A percentile compares a stretch with the other conserved stretches of the same genome.
These are phyloP conservation scores for Takifugu flavidus DNA, from an alignment of 2,113 vertebrate species.

Conservation along the genomic window DNA sequence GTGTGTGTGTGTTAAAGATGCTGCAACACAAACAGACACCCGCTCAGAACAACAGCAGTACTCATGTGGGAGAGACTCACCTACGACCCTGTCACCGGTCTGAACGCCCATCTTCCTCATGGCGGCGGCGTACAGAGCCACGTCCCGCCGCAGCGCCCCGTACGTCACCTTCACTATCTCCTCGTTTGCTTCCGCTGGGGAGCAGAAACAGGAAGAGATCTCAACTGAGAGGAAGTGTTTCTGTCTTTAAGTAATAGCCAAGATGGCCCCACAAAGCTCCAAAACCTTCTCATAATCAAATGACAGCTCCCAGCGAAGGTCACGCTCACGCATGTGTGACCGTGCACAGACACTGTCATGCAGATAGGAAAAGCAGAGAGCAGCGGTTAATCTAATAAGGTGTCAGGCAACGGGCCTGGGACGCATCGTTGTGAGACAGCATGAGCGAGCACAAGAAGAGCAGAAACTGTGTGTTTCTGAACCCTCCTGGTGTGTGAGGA, in stretches of 20 bases:
- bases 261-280: constrained; percentile 2
- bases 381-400: constrained; percentile 35
- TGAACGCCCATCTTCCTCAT: constrained; percentile 93
- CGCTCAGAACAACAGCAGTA: not conserved
- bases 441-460: too few species aligned
- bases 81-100: constrained; percentile 88
- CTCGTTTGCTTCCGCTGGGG: constrained; percentile 87
- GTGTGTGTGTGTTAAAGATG: too few species aligned
- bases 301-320: constrained; percentile 33
- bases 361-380: not conserved
- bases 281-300: constrained; percentile 40
- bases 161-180: constrained; percentile 91
- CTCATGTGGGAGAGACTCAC: constrained; percentile 70
- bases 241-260: not conserved
- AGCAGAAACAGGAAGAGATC: constrained; percentile 3
- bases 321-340: not conserved
- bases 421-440: too few species aligned
- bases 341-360: not conserved
- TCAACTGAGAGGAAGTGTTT: not conserved
- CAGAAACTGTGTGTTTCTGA: too few species aligned
- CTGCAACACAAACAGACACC: not conserved
- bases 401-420: constrained; percentile 3
- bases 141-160: constrained; percentile 82
- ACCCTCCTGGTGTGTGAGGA: too few species aligned
- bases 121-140: constrained; percentile 88